Evolutionary conservation across 2,113 vertebrate species (phyloP).

Genomic region (Anguilla rostrata): DNA sequence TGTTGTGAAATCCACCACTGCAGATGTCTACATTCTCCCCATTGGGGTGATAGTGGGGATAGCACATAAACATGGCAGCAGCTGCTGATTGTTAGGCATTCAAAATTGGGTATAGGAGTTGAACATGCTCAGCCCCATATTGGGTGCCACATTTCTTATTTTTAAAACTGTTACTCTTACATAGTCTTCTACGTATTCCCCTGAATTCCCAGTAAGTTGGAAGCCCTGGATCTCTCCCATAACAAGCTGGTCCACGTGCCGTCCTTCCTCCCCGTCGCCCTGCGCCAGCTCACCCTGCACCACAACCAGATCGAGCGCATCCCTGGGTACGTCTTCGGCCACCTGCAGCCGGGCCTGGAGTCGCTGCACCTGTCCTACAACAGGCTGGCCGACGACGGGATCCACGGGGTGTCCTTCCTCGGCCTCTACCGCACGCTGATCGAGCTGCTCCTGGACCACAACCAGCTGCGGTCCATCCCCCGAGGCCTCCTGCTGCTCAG

Average conservation of each 20-base stretch:
- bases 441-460: slow-evolving; percentile 74
- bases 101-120: no score
- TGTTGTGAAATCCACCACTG: no score
- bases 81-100: no score
- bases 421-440: slow-evolving; percentile 67
- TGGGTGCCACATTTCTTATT: no score
- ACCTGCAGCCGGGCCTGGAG: slow-evolving; percentile 69
- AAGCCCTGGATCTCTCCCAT: slow-evolving; percentile 70
- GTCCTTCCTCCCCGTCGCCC: slow-evolving; percentile 62
- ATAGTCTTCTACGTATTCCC: neutral
- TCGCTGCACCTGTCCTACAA: slow-evolving; percentile 74
- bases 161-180: neutral
- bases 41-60: no score
- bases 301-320: slow-evolving; percentile 70
- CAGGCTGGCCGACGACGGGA: slow-evolving; percentile 44
- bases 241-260: slow-evolving; percentile 67
- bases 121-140: no score
- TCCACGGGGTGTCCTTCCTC: slow-evolving; percentile 63
- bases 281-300: slow-evolving; percentile 65
- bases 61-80: no score
- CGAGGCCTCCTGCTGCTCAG: slow-evolving; percentile 69
- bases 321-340: slow-evolving; percentile 62
- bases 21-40: no score
- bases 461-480: slow-evolving; percentile 68
- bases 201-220: slow-evolving; percentile 62